Base-by-base conservation (phyloP, 2,113 vertebrate species). In the Ceyx cyanopectus region DNA sequence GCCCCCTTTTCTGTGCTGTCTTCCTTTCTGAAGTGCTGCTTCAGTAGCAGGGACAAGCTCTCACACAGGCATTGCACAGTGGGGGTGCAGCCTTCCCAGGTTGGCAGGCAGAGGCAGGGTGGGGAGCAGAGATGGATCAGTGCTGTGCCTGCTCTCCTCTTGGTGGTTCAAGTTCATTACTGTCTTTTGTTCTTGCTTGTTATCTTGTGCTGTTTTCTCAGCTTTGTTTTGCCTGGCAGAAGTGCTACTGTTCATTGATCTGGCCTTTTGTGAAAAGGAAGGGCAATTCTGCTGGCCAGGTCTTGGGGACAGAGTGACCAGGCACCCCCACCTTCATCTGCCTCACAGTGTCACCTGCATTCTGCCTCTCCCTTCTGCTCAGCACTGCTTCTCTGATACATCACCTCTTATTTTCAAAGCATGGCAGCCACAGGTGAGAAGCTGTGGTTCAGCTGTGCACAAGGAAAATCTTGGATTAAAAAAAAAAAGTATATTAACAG, bases 211-310 rank as follows among this genome's bases (percentile, higher is more conserved):
- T 87, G 88, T 96, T 94, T 96, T 72, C 81, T 94, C 86, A 77
- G 95, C 93, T 93, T 94, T 85, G 46, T 78, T 92, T 86, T 84
- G 83, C 82, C 85, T 94, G 95, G 88, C 85, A 50, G 46, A 72
- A 87, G 32, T 53, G 70, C 51, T 93, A 68, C 66, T 77, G 12
- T 80, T 85, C 72, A 10, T 83, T 90, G 23, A 51, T 90, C 46
- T 91, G 70, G 56, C 3, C 41, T 46, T 48, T 68, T 75, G 34
- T 89, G 58, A 80, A 62, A 83, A 37, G 9, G 21, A 46, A 75
- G 68, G 85, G 53, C 29, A 81, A 74, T 58, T n/a, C 53, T 81
- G 45, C 56, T 87, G n/a, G 13, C 29, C 45, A 15, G 45, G 53
- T 53, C 43, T 20, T 12, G 53, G 21, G 40, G 40, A 11, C 63